Base-by-base conservation (phyloP, 1,140 invertebrate species). In the Neelides sp. region DNA sequence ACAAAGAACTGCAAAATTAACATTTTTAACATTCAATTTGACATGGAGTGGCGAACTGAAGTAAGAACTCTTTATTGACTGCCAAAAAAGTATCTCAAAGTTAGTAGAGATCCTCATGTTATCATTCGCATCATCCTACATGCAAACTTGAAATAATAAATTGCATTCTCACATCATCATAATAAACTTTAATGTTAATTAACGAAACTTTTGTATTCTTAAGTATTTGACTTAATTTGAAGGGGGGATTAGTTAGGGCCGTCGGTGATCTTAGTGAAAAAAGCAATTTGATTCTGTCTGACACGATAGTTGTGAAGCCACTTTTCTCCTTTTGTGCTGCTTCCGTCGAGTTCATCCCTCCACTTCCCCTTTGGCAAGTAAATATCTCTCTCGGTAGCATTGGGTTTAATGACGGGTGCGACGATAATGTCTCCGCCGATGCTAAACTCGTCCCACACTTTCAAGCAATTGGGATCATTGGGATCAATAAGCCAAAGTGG, bases 401-500 rank as follows among this genome's bases (percentile, higher is more conserved):
- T 78, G 0, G 76, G 71, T 39, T 82, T 72, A 3, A 95, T 64
- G 28, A 96, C 78, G 0, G 91, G 91, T 0, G 92, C 92, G 0
- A 95, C 90, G 12, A 97, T 82, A 0, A 94, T 70, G 61, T 91
- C 83, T 57, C 91, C 80, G 0, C 92, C 91, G 0, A 96, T 75
- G 0, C 85, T 80, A 69, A 95, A 97, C 64, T 97, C 83, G 61
- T 92, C 87, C 30, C 77, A 76, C 2, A 90, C 80, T 0, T 75
- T 74, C 24, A 85, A 77, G 39, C 86, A 85, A 0, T 80, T 77
- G 0, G 76, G 68, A 69, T 94, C 89, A 0, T 78, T 72, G 0
- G 86, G 84, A 50, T 86, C 81, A 24, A 89, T 69, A 83, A 93
- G 88, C 89, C 91, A 95, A 13, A 96, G 68, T 0, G 91, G 91